phyloP scores from a whole-genome alignment of 2,113 vertebrate species.

The Halcyon malimbica region DNA sequence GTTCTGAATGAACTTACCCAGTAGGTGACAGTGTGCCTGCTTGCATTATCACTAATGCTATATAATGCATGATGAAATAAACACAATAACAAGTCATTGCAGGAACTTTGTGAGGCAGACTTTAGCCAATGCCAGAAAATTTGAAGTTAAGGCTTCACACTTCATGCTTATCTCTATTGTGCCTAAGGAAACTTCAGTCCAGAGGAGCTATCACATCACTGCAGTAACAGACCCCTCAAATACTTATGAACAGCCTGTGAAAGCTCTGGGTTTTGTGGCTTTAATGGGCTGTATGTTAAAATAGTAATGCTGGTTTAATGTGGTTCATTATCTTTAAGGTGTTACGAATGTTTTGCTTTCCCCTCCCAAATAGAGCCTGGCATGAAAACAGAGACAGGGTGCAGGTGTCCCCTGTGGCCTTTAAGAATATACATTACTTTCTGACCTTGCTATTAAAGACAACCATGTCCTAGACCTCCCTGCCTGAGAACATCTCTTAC shows the following conservation, averaged over 20 bases:
- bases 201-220: neutral
- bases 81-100: neutral
- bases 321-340: neutral
- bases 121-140: slow-evolving; percentile 12
- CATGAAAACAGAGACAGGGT: neutral
- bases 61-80: neutral
- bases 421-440: neutral
- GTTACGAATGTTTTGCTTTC: neutral
- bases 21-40: neutral
- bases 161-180: neutral
- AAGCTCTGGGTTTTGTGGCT: neutral
- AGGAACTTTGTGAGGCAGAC: neutral
- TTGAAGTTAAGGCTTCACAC: neutral
- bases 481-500: neutral
- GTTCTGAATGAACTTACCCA: neutral
- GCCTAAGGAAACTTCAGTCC: slow-evolving; percentile 27
- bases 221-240: neutral
- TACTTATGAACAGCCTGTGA: neutral
- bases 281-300: neutral
- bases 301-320: neutral
- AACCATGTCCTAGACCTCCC: neutral
- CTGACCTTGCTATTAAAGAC: neutral
- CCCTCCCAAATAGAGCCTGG: neutral
- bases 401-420: neutral
- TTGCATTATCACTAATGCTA: neutral